These are phyloP conservation scores for Salmo trutta DNA, from an alignment of 2,797 vertebrate species.

Conservation along the genomic window DNA sequence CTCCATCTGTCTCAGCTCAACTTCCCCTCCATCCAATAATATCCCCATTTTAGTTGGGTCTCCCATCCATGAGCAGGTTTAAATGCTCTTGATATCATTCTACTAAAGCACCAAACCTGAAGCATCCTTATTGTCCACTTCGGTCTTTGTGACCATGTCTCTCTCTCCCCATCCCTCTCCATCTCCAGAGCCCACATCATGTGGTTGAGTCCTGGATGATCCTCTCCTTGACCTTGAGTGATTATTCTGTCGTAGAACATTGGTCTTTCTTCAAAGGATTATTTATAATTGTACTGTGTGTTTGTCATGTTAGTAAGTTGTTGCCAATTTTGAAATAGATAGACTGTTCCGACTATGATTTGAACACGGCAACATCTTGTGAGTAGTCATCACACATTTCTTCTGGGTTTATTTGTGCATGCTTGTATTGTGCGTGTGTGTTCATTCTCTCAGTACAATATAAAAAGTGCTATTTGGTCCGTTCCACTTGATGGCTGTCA, in stretches of 20 bases:
- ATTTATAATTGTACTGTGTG: background rate
- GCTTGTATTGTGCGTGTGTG: background rate
- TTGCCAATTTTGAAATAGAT: background rate
- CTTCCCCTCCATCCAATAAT: background rate
- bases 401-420: constrained; percentile 22
- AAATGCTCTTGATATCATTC: constrained; percentile 25
- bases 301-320: background rate
- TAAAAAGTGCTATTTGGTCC: constrained; percentile 55
- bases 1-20: background rate
- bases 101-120: constrained; percentile 19
- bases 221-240: background rate
- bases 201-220: background rate
- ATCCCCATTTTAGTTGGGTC: constrained; percentile 20
- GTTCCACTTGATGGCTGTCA: constrained; percentile 56
- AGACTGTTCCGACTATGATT: background rate
- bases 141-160: background rate
- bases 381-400: background rate
- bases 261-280: background rate
- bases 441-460: constrained; percentile 37
- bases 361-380: background rate
- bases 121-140: constrained; percentile 5
- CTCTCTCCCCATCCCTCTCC: background rate
- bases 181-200: background rate
- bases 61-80: constrained; percentile 48
- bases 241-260: background rate